A percentile compares a stretch with the other conserved stretches of the same genome.
Evolutionary conservation across 2,797 vertebrate species (phyloP).

Genomic region (Fringilla coelebs): DNA sequence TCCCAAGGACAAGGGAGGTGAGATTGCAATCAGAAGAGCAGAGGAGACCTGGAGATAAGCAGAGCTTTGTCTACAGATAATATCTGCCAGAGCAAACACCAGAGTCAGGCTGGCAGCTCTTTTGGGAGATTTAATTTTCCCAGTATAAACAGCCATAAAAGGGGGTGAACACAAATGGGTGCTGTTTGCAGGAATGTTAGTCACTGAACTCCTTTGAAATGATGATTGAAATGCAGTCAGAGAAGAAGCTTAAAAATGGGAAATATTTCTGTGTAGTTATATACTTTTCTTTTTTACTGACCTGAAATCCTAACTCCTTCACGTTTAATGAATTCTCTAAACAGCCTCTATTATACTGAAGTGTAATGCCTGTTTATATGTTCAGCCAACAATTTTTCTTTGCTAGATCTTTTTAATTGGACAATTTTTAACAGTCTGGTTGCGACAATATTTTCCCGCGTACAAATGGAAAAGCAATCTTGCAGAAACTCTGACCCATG

Average conservation of each 20-base stretch:
- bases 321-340: background rate
- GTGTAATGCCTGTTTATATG: background rate
- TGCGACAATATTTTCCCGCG: background rate
- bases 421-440: background rate
- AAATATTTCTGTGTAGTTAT: background rate
- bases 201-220: conserved; percentile 25
- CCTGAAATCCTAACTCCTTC: background rate
- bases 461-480: background rate
- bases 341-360: background rate
- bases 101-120: conserved; percentile 42
- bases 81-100: conserved; percentile 63
- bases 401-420: background rate
- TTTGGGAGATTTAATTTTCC: conserved; percentile 60
- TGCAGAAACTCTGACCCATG: background rate
- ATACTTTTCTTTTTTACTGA: background rate
- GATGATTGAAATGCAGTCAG: conserved; percentile 33
- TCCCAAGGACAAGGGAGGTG: conserved; percentile 74
- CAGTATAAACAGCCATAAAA: conserved; percentile 40
- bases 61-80: conserved; percentile 69
- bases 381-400: background rate
- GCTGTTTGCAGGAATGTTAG: conserved; percentile 26
- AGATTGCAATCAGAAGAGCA: conserved; percentile 72
- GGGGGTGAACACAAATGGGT: conserved; percentile 46
- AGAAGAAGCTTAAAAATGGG: background rate
- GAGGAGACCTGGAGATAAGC: conserved; percentile 65